Base-by-base conservation (phyloP, 2,113 vertebrate species). In the Vimba vimba region DNA sequence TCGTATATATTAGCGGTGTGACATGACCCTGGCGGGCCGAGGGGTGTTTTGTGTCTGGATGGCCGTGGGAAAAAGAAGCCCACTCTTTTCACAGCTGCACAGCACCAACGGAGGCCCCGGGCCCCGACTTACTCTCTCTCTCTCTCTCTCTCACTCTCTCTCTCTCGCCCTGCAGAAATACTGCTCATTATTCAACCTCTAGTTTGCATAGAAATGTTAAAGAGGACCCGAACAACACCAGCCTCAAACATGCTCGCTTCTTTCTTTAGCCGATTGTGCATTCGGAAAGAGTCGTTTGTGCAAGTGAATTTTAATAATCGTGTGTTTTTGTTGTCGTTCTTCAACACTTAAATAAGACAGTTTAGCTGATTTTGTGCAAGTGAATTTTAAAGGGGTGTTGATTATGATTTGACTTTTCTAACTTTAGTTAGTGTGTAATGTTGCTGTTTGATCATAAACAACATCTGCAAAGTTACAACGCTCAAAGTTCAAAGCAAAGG, bases 61-160 rank as follows among this genome's bases (percentile, higher is more conserved):
- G 96, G 95, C 94, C 96, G 97, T 97, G 97, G 96, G 96, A 97
- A 97, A 97, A 97, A 96, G 96, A 94, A 94, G 92, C 89, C 92
- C 94, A 92, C 95, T 94, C 95, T 94, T 96, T 97, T 97, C 96
- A 97, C 97, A 97, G 96, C 96, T 97, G 94, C 93, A 95, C 95
- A 90, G 95, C 95, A 92, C 94, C 94, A 93, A 92, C 92, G 93
- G 94, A 95, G 94, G 92, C 91, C 91, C 52, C 90, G 23, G 57
- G 80, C 91, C 45, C 90, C 25, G 66, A 79, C 68, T 89, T 50
- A n/a, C 47, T 39, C 39, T 39, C 36, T 36, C 36, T 36, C 36
- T 36, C 36, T 36, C 36, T 39, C 36, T 39, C 39, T 43, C 39
- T 43, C 39, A 2, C 39, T 43, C 39, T 7, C 6, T 8, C 39